Conservation (phyloP, 2,888 invertebrate genomes). For the Trissoscelio sp. region DNA sequence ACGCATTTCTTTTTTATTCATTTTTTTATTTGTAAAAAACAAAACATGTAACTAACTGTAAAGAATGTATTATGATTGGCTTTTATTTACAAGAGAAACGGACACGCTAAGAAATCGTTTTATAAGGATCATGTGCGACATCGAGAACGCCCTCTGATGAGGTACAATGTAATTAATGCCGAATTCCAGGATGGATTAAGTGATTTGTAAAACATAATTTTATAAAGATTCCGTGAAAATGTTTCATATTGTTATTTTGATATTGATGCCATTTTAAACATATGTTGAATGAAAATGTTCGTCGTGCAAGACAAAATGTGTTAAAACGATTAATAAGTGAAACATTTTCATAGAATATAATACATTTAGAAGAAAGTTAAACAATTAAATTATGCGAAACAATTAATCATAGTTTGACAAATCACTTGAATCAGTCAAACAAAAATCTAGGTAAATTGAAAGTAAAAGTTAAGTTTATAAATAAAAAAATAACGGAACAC, state of each 20-base stretch:
- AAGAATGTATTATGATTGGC: slow-evolving; percentile 46
- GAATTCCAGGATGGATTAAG: slow-evolving; percentile 8
- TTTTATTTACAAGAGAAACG: slow-evolving; percentile 54
- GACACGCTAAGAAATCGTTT: slow-evolving; percentile 53
- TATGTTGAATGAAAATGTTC: not conserved
- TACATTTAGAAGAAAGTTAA: not conserved
- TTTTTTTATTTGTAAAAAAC: slow-evolving; percentile 41
- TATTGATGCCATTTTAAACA: not conserved
- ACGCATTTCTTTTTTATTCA: slow-evolving; percentile 19
- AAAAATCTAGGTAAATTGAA: slow-evolving; percentile 43
- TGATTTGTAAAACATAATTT: slow-evolving; percentile 19
- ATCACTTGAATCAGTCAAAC: slow-evolving; percentile 13
- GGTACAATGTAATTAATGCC: slow-evolving; percentile 20
- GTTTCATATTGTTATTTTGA: slow-evolving; percentile 11
- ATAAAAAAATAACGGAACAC: slow-evolving; percentile 31
- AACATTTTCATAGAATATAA: slow-evolving; percentile 20
- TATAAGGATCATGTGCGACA: slow-evolving; percentile 64
- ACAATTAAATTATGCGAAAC: not conserved
- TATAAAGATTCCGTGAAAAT: slow-evolving; percentile 15
- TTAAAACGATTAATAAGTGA: not conserved
- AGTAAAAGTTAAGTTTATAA: slow-evolving; percentile 58
- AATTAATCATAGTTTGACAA: slow-evolving; percentile 9
- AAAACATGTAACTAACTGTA: slow-evolving; percentile 48
- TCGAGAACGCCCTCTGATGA: slow-evolving; percentile 37
- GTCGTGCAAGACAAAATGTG: not conserved